These are phyloP conservation scores for Drosophila nigrodunni DNA, from an alignment of 1,140 invertebrate species.

Conservation along the genomic window DNA sequence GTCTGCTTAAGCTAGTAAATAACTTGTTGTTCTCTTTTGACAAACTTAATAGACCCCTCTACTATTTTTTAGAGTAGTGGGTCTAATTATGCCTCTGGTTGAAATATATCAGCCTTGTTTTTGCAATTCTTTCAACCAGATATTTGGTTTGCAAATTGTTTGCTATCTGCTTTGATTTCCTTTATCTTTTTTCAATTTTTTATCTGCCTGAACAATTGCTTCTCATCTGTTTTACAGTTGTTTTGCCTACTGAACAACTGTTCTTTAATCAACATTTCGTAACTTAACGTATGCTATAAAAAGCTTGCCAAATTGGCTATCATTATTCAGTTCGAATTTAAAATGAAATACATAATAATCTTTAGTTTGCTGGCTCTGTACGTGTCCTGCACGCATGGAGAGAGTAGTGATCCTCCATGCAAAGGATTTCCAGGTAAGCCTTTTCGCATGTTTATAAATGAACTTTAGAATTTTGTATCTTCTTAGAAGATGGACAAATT, in stretches of 20 bases:
- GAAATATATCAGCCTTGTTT: too few species aligned
- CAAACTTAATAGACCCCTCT: too few species aligned
- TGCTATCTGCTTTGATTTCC: not conserved
- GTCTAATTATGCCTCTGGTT: too few species aligned
- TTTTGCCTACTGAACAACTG: not conserved
- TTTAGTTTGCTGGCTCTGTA: not conserved
- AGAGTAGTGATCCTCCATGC: not conserved
- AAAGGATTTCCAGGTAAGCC: not conserved
- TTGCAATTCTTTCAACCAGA: too few species aligned
- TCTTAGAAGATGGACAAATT: not conserved
- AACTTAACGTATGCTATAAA: not conserved
- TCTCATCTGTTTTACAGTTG: not conserved
- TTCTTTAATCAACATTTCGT: not conserved
- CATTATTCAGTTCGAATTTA: not conserved
- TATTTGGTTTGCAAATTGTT: too few species aligned
- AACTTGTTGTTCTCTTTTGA: too few species aligned
- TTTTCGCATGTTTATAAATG: not conserved
- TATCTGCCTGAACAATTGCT: not conserved
- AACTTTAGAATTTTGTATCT: not conserved
- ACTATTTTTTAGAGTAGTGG: too few species aligned
- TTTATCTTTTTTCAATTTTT: not conserved
- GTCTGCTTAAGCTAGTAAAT: too few species aligned
- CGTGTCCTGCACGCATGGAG: not conserved
- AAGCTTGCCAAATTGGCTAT: not conserved
- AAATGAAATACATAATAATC: conserved; percentile 6